Base-by-base conservation (phyloP, 1,140 invertebrate genomes). In the Meloidogyne exigua region DNA sequence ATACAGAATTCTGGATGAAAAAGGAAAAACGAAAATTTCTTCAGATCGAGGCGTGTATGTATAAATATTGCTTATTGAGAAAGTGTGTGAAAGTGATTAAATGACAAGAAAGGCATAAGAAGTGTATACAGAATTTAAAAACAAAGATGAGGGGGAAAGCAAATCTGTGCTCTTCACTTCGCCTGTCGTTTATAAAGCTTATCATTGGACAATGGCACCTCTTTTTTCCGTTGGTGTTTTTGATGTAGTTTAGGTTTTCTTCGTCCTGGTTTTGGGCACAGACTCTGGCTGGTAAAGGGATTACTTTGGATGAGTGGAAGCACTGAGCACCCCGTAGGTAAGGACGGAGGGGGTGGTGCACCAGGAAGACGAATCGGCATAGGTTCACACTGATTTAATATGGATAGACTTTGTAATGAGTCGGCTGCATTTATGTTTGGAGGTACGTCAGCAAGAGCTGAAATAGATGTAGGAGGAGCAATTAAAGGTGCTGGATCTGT, bases 261-360 rank as follows among this genome's bases (percentile, higher is more conserved):
- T 3, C 77, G 73, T 11, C 77, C 77, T 1, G 77, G 77, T 18
- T 49, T 75, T 9, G 75, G 75, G n/a, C 80, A 82, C 44, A 81
- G 81, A 28, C 77, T n/a, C 7, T n/a, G 4, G 18, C 49, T 71
- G 9, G 49, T 44, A 12, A 73, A 1, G 15, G 79, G 76, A 32
- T 80, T 80, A 10, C 80, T 80, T 5, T 80, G 79, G n/a, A 80
- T 72, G 11, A 82, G 63, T 11, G 80, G 79, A 13, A 77, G 21
- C n/a, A 63, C 44, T 49, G 68, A 39, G 25, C 39, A 23, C 12
- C 12, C 23, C 2, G 23, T 13, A 26, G 72, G 11, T 13, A 65
- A 73, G n/a, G 44, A 25, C 10, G 49, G 49, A n/a, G 80, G 80
- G 26, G 71, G 68, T 28, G 80, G 80, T 7, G 80, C 80, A 18